These are phyloP conservation scores for Drosophila longiperda DNA, from an alignment of 2,888 invertebrate species.

Conservation along the genomic window DNA sequence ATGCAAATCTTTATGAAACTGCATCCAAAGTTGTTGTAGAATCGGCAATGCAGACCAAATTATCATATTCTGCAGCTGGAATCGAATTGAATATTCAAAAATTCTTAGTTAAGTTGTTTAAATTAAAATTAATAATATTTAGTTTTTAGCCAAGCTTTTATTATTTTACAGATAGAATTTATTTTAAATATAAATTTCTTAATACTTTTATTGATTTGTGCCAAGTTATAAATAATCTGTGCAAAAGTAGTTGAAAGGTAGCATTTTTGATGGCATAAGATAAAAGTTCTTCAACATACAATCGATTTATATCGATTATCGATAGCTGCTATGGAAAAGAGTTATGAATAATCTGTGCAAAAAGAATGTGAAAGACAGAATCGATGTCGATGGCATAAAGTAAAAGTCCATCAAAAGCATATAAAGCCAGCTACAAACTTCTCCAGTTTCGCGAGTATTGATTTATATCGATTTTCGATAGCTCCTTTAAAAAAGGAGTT, in stretches of 20 bases:
- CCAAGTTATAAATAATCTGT: neutral
- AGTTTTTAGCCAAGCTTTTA: neutral
- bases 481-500: neutral
- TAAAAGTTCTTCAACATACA: no score
- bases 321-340: neutral
- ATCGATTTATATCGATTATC: no score
- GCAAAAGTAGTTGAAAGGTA: neutral
- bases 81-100: neutral
- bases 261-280: neutral
- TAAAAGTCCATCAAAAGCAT: neutral
- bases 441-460: neutral
- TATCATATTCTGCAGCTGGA: neutral
- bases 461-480: neutral
- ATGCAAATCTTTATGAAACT: neutral
- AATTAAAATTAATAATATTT: neutral
- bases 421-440: neutral
- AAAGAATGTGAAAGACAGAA: no score
- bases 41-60: neutral
- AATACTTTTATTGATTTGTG: neutral
- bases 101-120: neutral
- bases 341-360: neutral
- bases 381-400: neutral
- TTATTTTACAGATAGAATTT: neutral
- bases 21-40: neutral
- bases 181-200: neutral